A percentile compares a stretch with the other conserved stretches of the same genome.
phyloP scores from a whole-genome alignment of 1,140 invertebrate species.

The Aphelinus certus region DNA sequence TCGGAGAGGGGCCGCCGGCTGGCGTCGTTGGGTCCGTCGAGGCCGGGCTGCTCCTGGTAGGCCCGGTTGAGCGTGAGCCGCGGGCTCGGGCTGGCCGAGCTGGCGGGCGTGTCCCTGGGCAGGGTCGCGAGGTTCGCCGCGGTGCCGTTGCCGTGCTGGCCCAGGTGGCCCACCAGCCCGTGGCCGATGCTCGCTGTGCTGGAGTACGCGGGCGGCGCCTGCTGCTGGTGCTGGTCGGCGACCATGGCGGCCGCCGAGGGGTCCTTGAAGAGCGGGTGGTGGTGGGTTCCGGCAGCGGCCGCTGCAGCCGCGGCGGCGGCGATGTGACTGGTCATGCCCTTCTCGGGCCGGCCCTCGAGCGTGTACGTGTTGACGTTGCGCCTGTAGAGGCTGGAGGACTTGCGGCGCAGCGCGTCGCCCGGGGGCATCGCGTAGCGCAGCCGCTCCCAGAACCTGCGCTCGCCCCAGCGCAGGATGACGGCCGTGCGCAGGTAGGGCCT shows the following conservation, averaged over 20 bases:
- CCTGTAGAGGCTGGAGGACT: slow-evolving; percentile 70
- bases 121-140: not conserved
- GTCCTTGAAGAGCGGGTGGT: slow-evolving; percentile 65
- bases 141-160: too few relatives aligned
- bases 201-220: slow-evolving; percentile 68
- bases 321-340: slow-evolving; percentile 64
- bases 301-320: slow-evolving; percentile 38
- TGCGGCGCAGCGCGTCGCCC: slow-evolving; percentile 61
- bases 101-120: slow-evolving; percentile 40
- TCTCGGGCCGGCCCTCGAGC: slow-evolving; percentile 68
- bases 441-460: slow-evolving; percentile 92
- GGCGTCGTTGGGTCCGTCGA: slow-evolving; percentile 64
- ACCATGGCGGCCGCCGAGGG: slow-evolving; percentile 41
- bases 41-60: slow-evolving; percentile 65
- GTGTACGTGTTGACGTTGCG: slow-evolving; percentile 83
- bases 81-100: slow-evolving; percentile 52
- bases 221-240: slow-evolving; percentile 53
- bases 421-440: slow-evolving; percentile 87
- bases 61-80: slow-evolving; percentile 63
- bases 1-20: slow-evolving; percentile 79
- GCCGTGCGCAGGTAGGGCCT: slow-evolving; percentile 87
- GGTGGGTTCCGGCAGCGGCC: slow-evolving; percentile 60
- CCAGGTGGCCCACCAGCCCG: not conserved
- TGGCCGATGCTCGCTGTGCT: slow-evolving; percentile 53
- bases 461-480: slow-evolving; percentile 84